Evolutionary conservation across 2,113 vertebrate genomes (phyloP).

Genomic region (Thamnophis sirtalis): DNA sequence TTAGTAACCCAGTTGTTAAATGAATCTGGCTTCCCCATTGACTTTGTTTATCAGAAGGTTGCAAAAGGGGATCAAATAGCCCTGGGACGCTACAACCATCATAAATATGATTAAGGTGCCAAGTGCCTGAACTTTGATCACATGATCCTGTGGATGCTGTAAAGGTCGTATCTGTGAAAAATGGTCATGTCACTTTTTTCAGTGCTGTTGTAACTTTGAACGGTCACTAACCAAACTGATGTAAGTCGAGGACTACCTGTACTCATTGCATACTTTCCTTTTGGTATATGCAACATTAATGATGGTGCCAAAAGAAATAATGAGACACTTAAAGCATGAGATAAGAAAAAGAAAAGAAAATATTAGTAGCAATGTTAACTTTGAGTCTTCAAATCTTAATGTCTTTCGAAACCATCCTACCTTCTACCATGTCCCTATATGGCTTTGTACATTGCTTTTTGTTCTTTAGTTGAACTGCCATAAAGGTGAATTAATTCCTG

Average conservation of each 20-base stretch:
- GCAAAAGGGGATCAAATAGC: no score
- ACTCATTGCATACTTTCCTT: neutral
- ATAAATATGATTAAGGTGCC: neutral
- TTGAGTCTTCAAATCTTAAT: neutral
- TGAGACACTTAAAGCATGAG: neutral
- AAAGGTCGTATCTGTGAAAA: no score
- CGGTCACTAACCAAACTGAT: neutral
- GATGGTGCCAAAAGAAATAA: neutral
- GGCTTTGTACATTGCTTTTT: neutral
- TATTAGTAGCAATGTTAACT: neutral
- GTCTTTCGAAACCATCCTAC: neutral
- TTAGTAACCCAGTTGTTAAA: neutral
- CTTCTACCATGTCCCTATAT: neutral
- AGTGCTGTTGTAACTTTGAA: neutral
- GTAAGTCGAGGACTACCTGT: neutral
- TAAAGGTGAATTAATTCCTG: neutral
- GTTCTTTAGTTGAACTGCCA: neutral
- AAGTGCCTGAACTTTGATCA: neutral
- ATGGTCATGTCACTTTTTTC: neutral
- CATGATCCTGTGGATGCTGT: neutral
- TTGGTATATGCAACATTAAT: neutral
- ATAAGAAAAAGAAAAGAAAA: neutral
- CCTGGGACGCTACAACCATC: no score
- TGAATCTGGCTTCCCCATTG: neutral
- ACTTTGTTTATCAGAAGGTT: no score